These are phyloP conservation scores for Balaeniceps rex DNA, from an alignment of 2,113 vertebrate genomes.

Conservation along the genomic window DNA sequence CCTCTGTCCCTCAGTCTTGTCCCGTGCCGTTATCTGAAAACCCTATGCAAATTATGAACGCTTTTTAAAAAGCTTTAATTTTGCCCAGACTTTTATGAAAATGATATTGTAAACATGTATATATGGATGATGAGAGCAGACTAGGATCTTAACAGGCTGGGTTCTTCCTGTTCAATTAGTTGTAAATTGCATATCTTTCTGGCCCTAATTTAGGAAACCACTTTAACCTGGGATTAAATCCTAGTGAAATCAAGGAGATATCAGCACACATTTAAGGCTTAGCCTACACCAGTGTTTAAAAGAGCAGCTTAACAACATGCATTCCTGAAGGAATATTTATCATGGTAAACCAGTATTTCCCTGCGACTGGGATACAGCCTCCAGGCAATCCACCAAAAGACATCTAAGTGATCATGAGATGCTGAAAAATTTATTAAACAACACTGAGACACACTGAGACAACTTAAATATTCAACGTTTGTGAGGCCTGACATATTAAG, in stretches of 20 bases:
- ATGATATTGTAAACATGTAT: not conserved
- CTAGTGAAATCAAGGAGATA: not conserved
- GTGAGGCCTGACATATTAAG: not conserved
- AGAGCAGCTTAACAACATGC: not conserved
- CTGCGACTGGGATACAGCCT: not conserved
- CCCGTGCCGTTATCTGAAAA: not conserved
- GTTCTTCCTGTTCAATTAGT: not conserved
- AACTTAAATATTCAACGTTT: not conserved
- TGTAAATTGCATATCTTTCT: not conserved
- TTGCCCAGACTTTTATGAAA: not conserved
- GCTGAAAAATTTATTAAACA: not conserved
- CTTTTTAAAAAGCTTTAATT: not conserved
- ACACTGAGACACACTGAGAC: not conserved
- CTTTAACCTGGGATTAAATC: not conserved
- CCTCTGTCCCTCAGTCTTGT: not conserved
- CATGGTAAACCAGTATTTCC: not conserved
- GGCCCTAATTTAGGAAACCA: not conserved
- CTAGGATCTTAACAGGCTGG: not conserved
- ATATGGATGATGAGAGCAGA: not conserved
- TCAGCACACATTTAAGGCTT: not conserved
- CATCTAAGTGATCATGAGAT: not conserved
- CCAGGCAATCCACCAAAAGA: not conserved
- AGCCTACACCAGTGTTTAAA: not conserved
- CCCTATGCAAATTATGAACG: not conserved
- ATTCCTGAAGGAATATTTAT: not conserved